Evolutionary conservation across 2,113 vertebrate species (phyloP).

Genomic region (Platanista minor): DNA sequence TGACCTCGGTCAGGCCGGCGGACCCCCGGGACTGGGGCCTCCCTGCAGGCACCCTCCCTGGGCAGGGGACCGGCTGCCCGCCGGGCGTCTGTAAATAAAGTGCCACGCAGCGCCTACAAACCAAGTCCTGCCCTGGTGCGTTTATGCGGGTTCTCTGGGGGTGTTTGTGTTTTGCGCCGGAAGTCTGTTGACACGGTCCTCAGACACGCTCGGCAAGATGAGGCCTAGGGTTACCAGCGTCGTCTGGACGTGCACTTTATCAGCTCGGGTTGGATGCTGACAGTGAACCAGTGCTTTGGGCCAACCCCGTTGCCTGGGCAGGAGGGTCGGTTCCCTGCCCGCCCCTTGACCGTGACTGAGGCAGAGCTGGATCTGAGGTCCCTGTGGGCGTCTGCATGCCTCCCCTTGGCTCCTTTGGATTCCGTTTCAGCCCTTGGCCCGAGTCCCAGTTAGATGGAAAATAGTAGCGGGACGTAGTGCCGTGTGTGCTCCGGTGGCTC

Average conservation of each 20-base stretch:
- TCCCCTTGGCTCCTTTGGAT: accelerated
- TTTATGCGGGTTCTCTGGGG: accelerated
- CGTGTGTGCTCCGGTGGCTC: accelerated
- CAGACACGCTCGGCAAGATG: accelerated
- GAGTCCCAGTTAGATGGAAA: neutral
- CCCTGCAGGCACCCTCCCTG: too few relatives aligned
- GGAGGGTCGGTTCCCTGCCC: neutral
- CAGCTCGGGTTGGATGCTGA: accelerated
- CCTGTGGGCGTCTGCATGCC: accelerated
- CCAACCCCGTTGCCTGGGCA: accelerated
- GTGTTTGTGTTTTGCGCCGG: accelerated
- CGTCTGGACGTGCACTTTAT: accelerated
- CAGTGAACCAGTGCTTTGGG: accelerated
- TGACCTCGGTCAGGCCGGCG: accelerated
- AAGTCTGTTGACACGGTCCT: accelerated
- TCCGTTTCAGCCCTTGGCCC: accelerated
- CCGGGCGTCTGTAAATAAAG: neutral
- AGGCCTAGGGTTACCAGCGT: accelerated
- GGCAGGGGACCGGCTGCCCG: accelerated
- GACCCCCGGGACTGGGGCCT: too few relatives aligned
- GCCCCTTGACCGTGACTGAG: neutral
- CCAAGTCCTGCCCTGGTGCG: accelerated
- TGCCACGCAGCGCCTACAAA: accelerated
- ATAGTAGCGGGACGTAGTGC: accelerated
- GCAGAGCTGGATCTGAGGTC: neutral